A percentile compares a stretch with the other conserved stretches of the same genome.
Conservation (phyloP, 2,113 vertebrate genomes). For the Fulmarus glacialis region DNA sequence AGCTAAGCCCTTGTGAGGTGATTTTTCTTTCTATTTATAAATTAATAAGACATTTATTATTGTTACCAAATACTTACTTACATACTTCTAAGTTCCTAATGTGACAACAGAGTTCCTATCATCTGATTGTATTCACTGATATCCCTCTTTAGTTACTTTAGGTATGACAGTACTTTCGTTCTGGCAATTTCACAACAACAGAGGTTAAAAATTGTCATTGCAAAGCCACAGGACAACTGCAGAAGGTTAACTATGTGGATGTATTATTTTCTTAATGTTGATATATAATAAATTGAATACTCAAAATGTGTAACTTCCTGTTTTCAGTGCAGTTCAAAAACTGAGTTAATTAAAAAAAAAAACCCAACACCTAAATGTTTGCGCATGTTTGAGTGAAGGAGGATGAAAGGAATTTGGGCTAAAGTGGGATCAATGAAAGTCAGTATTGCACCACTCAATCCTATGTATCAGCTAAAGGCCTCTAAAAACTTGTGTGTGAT, state of each 20-base stretch:
- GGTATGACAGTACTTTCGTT: not conserved
- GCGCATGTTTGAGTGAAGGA: not conserved
- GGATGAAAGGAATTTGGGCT: not conserved
- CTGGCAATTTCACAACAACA: not conserved
- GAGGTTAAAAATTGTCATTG: not conserved
- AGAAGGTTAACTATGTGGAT: not conserved
- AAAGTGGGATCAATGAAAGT: not conserved
- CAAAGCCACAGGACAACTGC: not conserved
- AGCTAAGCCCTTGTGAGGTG: not conserved
- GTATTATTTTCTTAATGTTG: not conserved
- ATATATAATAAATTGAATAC: not conserved
- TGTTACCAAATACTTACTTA: not conserved
- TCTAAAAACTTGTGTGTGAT: not conserved
- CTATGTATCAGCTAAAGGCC: not conserved
- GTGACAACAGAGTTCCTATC: not conserved
- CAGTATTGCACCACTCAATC: not conserved
- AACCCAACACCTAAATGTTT: not conserved
- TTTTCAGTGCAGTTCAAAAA: not conserved
- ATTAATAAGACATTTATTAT: not conserved
- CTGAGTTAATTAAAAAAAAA: not conserved
- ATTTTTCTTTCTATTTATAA: not conserved
- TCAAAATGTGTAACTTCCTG: not conserved
- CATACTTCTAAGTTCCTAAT: not conserved
- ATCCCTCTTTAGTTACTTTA: not conserved
- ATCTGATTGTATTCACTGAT: not conserved